Evolutionary conservation across 64 coral and sea anemone genomes (phyloP), one percentile per base, ranked within the genome.

Genomic region (Dendrophyllia cribrosa): DNA sequence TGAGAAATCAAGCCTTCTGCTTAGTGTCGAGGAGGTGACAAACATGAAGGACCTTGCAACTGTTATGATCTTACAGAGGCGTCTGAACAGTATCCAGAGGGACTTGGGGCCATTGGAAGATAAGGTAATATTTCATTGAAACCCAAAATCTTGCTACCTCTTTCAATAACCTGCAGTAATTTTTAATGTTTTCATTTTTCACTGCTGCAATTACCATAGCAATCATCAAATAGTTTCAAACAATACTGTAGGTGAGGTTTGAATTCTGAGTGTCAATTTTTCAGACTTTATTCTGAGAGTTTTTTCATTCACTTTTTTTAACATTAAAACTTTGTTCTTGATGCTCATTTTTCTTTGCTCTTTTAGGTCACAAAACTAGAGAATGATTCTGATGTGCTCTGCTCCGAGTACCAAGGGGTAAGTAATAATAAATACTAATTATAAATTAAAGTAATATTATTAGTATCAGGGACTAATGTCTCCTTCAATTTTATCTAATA

Each of bases 51-150:
- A 98, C 44, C 77, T 98, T 51, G 86, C 97, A 4, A 98, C 94
- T n/a, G 97, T 98, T 6, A 98, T 98, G 88, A 90, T 95, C 20
- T 62, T 98, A 74, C 97, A 98, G 64, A 64, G 97, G 83, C 86
- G 97, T 43, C 70, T 98, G 43, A 98, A 98, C 83, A 95, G 90
- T 24, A 98, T 98, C 23, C 97, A 98, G 58, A 75, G 97, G 93
- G 97, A 98, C 72, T 72, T 98, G 72, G 90, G 93, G 20, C 94
- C 97, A n/a, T 66, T 98, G 24, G 97, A 98, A 61, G 95, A 98
- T 50, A 98, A 98, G 97, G 97, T 98, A 75, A 34, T 20, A 10
- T 23, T 8, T 34, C 5, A 11, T 49, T 59, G 17, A 19, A 65
- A 15, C 17, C 17, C 62, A 58, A 7, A 58, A 58, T 0, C 13